phyloP scores from a whole-genome alignment of 2,797 vertebrate genomes.

The Percopsis omiscomaycus region DNA sequence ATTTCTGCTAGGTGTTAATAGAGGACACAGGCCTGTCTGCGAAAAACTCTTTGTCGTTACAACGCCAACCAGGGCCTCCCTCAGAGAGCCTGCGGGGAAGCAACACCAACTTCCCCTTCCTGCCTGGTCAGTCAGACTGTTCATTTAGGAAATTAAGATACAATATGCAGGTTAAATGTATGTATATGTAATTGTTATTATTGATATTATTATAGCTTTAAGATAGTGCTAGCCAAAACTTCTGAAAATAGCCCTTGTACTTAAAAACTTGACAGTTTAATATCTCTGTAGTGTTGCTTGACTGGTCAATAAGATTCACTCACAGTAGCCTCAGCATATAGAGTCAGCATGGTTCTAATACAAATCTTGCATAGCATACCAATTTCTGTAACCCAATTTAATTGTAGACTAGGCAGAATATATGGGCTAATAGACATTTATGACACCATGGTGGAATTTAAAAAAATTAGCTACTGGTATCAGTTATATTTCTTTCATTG shows the following conservation, averaged over 20 bases:
- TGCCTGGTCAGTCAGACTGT: constrained; percentile 76
- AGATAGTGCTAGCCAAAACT: too few relatives aligned
- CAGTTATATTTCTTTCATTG: background rate
- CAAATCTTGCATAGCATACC: too few relatives aligned
- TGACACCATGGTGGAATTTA: background rate
- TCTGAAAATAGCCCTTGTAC: too few relatives aligned
- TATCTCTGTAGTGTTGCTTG: too few relatives aligned
- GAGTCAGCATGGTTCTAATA: too few relatives aligned
- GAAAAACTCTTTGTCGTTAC: constrained; percentile 90
- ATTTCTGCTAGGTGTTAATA: constrained; percentile 64
- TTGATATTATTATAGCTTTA: too few relatives aligned
- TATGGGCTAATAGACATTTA: background rate
- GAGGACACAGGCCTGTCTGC: constrained; percentile 84
- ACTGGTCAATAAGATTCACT: too few relatives aligned
- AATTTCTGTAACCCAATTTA: background rate
- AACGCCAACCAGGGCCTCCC: constrained; percentile 83
- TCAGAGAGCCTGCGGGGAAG: constrained; percentile 87
- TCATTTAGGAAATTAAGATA: background rate
- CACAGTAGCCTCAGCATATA: too few relatives aligned
- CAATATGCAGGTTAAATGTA: too few relatives aligned
- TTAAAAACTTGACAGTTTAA: too few relatives aligned
- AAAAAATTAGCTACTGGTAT: background rate
- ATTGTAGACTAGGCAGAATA: constrained; percentile 3
- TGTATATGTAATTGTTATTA: too few relatives aligned
- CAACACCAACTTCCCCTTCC: constrained; percentile 90